These are phyloP conservation scores for Nomada lathburiana DNA, from an alignment of 2,888 invertebrate species.

Conservation along the genomic window DNA sequence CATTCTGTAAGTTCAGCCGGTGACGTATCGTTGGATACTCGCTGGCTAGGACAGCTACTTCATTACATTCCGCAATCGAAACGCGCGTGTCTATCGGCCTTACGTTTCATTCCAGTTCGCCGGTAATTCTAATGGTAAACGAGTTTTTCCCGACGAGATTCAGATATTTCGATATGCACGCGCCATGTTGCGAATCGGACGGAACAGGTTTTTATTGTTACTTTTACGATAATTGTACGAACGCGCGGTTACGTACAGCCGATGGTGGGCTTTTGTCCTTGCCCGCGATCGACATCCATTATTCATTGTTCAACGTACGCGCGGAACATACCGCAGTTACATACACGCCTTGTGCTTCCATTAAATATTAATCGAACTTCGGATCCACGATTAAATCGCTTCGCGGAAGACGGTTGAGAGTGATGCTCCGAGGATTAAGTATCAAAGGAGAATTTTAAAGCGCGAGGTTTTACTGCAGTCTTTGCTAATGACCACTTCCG, in stretches of 20 bases:
- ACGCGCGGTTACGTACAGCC: too few species aligned
- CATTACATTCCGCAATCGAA: conserved; percentile 50
- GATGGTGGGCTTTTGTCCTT: not conserved
- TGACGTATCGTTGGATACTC: conserved; percentile 36
- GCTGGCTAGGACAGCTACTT: conserved; percentile 13
- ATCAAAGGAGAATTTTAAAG: not conserved
- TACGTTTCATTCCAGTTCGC: not conserved
- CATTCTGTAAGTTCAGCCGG: conserved; percentile 26
- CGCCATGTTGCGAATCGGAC: too few species aligned
- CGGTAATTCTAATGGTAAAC: conserved; percentile 8
- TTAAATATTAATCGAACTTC: conserved; percentile 25
- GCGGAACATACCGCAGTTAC: not conserved
- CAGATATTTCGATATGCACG: too few species aligned
- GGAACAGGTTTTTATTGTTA: too few species aligned
- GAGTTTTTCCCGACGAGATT: conserved; percentile 1
- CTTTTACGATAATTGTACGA: not conserved
- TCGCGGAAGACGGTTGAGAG: not conserved
- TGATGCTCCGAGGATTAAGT: not conserved
- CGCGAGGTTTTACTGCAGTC: not conserved
- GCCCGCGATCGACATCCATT: conserved; percentile 16
- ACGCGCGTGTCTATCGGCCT: conserved; percentile 25
- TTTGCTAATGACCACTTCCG: not conserved
- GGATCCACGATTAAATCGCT: not conserved
- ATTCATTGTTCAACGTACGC: conserved; percentile 29
- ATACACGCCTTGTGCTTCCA: conserved; percentile 2